phyloP scores from a whole-genome alignment of 2,797 vertebrate species.

The Scomberomorus guttatus region DNA sequence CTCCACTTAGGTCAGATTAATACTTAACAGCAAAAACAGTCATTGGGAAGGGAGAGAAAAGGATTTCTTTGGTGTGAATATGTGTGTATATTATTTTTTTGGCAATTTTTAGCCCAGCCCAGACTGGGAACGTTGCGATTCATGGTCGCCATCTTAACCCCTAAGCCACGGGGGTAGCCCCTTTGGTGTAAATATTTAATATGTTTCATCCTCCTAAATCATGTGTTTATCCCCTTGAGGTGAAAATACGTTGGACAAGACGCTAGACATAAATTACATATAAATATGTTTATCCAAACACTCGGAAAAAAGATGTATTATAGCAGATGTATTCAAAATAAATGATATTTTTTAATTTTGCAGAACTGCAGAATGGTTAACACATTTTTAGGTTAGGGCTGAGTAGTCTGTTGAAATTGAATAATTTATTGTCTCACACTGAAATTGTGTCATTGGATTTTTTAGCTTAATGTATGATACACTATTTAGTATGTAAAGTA shows the following conservation, averaged over 20 bases:
- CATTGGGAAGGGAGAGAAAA: background rate
- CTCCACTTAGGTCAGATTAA: constrained; percentile 52
- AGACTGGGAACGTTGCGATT: background rate
- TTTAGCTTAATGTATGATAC: background rate
- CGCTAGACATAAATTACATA: constrained; percentile 46
- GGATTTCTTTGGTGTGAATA: constrained; percentile 12
- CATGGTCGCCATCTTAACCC: background rate
- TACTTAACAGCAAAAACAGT: constrained; percentile 32
- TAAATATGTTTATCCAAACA: constrained; percentile 31
- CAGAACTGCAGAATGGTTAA: background rate
- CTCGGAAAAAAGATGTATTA: constrained; percentile 9
- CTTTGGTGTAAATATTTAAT: background rate
- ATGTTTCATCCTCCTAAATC: constrained; percentile 19
- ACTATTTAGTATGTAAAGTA: background rate
- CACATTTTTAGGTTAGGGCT: background rate
- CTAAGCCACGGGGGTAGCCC: background rate
- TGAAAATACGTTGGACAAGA: constrained; percentile 36
- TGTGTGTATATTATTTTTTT: no score
- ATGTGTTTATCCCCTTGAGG: constrained; percentile 33
- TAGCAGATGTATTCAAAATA: constrained; percentile 3
- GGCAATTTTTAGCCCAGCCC: no score
- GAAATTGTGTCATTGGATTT: background rate
- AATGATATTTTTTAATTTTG: background rate
- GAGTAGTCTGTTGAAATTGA: background rate
- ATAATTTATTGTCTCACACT: background rate